These are phyloP conservation scores for Odontomachus brunneus DNA, from an alignment of 1,140 invertebrate species.

Conservation along the genomic window DNA sequence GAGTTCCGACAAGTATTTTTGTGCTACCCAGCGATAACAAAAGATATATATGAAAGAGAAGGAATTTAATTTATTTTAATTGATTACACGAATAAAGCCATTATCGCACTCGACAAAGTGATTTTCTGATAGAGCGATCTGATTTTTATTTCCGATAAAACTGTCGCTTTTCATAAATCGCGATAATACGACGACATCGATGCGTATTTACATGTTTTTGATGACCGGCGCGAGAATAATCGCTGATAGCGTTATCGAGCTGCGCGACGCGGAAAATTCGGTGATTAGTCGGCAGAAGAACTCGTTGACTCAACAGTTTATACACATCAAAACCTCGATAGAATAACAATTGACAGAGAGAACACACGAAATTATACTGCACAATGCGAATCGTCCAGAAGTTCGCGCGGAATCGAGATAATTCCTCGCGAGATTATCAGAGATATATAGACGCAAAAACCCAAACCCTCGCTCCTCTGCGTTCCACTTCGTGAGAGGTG, in stretches of 20 bases:
- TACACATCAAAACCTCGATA: no score
- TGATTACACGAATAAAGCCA: background rate
- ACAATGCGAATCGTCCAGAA: background rate
- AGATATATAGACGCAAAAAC: background rate
- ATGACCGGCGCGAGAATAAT: background rate
- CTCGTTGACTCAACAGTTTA: no score
- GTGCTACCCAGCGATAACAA: background rate
- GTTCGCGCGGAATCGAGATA: background rate
- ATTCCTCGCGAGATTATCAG: conserved; percentile 40
- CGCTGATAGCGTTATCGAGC: background rate
- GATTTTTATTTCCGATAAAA: conserved; percentile 45
- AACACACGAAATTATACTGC: no score
- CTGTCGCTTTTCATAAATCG: background rate
- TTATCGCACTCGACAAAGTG: background rate
- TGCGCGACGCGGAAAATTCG: background rate
- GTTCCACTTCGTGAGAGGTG: background rate
- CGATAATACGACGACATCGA: conserved; percentile 8
- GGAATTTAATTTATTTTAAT: conserved; percentile 26
- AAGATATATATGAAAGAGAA: background rate
- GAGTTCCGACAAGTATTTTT: background rate
- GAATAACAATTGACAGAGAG: no score
- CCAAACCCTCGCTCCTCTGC: background rate
- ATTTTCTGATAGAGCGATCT: conserved; percentile 22
- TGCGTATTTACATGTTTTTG: conserved; percentile 3
- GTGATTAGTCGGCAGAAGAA: no score